These are phyloP conservation scores for Megalurothrips usitatus DNA, from an alignment of 2,888 invertebrate species.

Conservation along the genomic window DNA sequence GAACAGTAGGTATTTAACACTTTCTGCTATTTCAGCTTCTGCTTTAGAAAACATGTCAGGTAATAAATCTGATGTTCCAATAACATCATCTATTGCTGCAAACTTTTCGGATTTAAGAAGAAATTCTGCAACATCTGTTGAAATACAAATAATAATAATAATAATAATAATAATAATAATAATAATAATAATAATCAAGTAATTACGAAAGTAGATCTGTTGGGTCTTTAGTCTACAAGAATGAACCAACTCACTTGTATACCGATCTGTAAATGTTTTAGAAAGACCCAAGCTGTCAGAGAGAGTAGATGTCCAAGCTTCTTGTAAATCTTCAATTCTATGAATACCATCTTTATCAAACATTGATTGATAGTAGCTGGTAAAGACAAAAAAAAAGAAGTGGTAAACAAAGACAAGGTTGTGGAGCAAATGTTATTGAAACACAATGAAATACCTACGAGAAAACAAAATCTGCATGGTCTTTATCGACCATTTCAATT, in stretches of 20 bases:
- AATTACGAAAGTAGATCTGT: too few relatives aligned
- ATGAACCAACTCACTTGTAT: neutral
- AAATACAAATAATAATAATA: neutral
- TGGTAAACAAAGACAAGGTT: neutral
- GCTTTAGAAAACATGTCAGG: slow-evolving; percentile 7
- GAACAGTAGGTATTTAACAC: neutral
- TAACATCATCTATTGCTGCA: slow-evolving; percentile 1
- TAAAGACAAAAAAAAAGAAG: neutral
- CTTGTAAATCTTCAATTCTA: neutral
- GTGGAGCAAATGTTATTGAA: neutral
- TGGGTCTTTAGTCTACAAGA: neutral
- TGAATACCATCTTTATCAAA: neutral
- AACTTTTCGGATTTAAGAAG: neutral
- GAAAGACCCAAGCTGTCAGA: neutral
- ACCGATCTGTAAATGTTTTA: neutral
- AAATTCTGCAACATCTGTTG: slow-evolving; percentile 12
- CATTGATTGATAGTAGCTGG: neutral
- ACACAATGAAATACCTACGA: neutral
- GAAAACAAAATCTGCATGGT: slow-evolving; percentile 4
- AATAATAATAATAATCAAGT: too few relatives aligned
- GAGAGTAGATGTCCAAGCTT: neutral
- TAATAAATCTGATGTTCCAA: neutral
- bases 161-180: neutral
- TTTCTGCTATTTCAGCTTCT: neutral
- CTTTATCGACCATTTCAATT: neutral